These are phyloP conservation scores for Megaustenia siamemsis DNA, from an alignment of 2,888 invertebrate genomes.

Conservation along the genomic window DNA sequence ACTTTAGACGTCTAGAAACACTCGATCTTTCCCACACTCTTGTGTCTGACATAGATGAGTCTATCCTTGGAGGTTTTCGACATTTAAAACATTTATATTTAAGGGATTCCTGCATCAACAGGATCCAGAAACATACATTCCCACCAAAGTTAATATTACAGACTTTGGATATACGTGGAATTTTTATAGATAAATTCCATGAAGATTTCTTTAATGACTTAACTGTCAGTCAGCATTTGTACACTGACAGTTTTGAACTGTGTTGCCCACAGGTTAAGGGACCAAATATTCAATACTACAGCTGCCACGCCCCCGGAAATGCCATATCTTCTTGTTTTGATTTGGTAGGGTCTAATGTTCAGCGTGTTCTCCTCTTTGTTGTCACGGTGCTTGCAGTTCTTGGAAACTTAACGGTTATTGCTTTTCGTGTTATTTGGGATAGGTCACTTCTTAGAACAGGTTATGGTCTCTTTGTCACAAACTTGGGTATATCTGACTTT, in stretches of 20 bases:
- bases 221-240: neutral
- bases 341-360: neutral
- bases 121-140: neutral
- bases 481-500: too few species aligned
- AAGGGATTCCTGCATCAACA: neutral
- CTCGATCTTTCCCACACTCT: conserved; percentile 35
- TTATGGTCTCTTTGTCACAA: too few species aligned
- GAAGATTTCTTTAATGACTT: conserved; percentile 10
- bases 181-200: neutral
- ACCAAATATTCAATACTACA: neutral
- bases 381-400: too few species aligned
- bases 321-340: neutral
- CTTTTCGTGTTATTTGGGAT: neutral
- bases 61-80: neutral
- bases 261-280: neutral
- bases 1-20: neutral
- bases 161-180: conserved; percentile 29
- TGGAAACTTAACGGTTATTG: neutral
- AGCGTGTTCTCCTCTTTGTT: neutral
- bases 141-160: neutral
- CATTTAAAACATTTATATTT: neutral
- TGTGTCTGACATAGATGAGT: neutral
- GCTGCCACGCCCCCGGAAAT: neutral
- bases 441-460: neutral
- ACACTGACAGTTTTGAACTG: neutral